Conservation (phyloP, 1,140 invertebrate genomes). For the Manduca sexta region DNA sequence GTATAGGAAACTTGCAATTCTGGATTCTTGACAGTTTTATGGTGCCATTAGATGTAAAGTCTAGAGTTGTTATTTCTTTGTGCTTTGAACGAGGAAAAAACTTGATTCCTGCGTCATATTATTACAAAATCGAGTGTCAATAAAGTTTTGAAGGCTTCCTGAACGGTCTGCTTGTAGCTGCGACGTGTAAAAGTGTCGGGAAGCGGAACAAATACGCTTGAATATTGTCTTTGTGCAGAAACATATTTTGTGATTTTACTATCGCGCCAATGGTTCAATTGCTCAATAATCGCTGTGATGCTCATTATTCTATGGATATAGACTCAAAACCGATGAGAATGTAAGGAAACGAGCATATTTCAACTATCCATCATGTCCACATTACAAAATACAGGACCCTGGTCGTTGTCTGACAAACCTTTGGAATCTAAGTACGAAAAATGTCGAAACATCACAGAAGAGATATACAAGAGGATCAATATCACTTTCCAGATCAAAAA, state of each 20-base stretch:
- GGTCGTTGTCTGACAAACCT: conserved; percentile 34
- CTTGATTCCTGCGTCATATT: background rate
- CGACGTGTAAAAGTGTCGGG: too few relatives aligned
- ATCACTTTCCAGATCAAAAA: conserved; percentile 67
- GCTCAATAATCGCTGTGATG: conserved; percentile 6
- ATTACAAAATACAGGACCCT: conserved; percentile 37
- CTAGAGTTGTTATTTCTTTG: conserved; percentile 59
- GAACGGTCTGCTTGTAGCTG: too few relatives aligned
- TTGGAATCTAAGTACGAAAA: conserved; percentile 56
- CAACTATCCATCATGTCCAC: conserved; percentile 52
- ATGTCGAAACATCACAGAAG: conserved; percentile 61
- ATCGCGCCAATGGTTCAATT: conserved; percentile 15
- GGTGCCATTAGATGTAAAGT: conserved; percentile 53
- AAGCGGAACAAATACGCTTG: too few relatives aligned
- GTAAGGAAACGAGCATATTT: background rate
- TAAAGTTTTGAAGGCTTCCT: too few relatives aligned
- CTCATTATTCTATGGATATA: conserved; percentile 1
- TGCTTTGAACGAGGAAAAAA: conserved; percentile 18
- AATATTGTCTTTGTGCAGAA: background rate
- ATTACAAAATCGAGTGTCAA: too few relatives aligned
- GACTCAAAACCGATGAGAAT: background rate
- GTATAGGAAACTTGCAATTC: conserved; percentile 24
- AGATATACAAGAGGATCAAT: conserved; percentile 66
- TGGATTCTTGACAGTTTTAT: conserved; percentile 38
- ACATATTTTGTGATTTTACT: conserved; percentile 5